Conservation (phyloP, 2,888 invertebrate genomes). For the Lepidochrysops patricia region DNA sequence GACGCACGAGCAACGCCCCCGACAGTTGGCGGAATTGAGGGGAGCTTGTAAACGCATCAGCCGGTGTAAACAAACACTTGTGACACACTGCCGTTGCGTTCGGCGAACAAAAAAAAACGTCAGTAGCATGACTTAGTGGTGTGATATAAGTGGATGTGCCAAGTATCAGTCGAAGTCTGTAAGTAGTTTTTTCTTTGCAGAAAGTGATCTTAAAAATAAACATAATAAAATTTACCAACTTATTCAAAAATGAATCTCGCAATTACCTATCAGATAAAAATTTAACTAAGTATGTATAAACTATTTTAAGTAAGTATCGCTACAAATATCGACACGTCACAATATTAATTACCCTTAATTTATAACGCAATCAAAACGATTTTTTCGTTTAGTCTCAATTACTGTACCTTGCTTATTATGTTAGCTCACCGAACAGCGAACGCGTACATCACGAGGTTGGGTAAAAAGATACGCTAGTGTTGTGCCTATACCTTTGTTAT, state of each 20-base stretch:
- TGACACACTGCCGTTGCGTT: slow-evolving; percentile 31
- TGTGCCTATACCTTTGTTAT: slow-evolving; percentile 54
- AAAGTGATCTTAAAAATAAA: too few relatives aligned
- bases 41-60: slow-evolving; percentile 51
- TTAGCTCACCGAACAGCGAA: slow-evolving; percentile 11
- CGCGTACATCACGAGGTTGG: slow-evolving; percentile 35
- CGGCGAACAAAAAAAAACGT: slow-evolving; percentile 3
- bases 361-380: not conserved
- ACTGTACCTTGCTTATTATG: not conserved
- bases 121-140: not conserved
- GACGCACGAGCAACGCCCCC: slow-evolving; percentile 49
- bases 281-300: too few relatives aligned
- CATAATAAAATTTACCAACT: too few relatives aligned
- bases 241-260: too few relatives aligned
- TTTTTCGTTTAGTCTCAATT: too few relatives aligned
- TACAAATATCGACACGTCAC: too few relatives aligned
- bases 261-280: too few relatives aligned
- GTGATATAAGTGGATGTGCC: too few relatives aligned
- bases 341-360: too few relatives aligned
- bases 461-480: slow-evolving; percentile 51
- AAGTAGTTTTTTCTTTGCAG: too few relatives aligned
- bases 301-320: too few relatives aligned
- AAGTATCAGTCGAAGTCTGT: too few relatives aligned
- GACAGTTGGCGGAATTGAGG: slow-evolving; percentile 45
- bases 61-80: slow-evolving; percentile 54